Percentiles rank a stretch among this genome's conserved stretches.
Conservation (phyloP, 1,140 invertebrate species). For the Drosophila tropicalis region DNA sequence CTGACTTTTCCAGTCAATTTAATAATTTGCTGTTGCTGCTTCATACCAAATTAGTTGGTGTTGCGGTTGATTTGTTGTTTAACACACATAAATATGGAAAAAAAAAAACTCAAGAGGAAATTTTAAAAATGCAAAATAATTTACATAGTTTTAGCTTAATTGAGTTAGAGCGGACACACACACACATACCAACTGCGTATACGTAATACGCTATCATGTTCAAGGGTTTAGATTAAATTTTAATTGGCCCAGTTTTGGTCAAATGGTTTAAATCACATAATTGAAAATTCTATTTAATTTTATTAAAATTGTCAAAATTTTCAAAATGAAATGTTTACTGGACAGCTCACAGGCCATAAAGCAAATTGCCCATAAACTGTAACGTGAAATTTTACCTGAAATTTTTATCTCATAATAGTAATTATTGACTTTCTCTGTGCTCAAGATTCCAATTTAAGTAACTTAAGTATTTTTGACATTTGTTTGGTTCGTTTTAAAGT, state of each 20-base stretch:
- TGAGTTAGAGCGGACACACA: conserved; percentile 30
- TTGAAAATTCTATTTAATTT: conserved; percentile 59
- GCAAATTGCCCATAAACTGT: too few species aligned
- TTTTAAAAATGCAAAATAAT: conserved; percentile 30
- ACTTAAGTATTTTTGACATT: too few species aligned
- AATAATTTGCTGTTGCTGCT: conserved; percentile 58
- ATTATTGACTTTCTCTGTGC: too few species aligned
- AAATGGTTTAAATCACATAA: conserved; percentile 51
- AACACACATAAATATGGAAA: background rate
- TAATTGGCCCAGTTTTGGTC: conserved; percentile 53
- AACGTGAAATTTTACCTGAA: too few species aligned
- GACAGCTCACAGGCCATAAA: background rate
- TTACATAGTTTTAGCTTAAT: conserved; percentile 35
- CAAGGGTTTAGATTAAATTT: conserved; percentile 27
- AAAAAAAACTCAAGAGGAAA: background rate
- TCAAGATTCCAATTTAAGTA: too few species aligned
- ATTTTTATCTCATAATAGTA: too few species aligned
- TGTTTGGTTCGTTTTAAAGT: too few species aligned
- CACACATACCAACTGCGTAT: conserved; percentile 44
- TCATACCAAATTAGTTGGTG: conserved; percentile 50
- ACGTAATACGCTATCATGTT: conserved; percentile 51
- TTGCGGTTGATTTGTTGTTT: conserved; percentile 23
- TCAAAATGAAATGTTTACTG: background rate
- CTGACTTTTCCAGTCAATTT: conserved; percentile 61
- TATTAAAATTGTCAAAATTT: background rate